Base-by-base conservation (phyloP, 2,113 vertebrate species). In the Poeciliopsis occidentalis region DNA sequence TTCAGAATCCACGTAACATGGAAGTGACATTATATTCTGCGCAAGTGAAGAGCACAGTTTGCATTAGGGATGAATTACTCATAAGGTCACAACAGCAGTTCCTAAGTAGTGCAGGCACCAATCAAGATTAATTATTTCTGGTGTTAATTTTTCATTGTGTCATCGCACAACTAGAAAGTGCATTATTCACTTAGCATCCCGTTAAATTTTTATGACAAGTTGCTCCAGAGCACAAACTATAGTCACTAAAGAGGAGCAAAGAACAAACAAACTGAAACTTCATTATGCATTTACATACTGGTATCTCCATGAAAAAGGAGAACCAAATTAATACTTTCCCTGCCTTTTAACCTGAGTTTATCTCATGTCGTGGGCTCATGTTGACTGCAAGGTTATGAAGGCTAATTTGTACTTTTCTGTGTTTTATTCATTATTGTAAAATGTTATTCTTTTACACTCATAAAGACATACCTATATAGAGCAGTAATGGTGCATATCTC, bases 101-200 rank as follows among this genome's bases (percentile, higher is more conserved):
- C 96, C 79, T 94, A 89, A 94, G 92, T 92, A 94, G 94, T 94
- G 93, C 88, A 61, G 92, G 92, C 91, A 96, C 94, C 95, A 96
- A 96, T 97, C 95, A 95, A 95, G 95, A 95, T 96, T 93, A 94
- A 95, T 94, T 96, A 95, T 93, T 91, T 94, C 93, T 91, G 86
- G 91, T 91, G 91, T 97, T 95, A 96, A 97, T 96, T 95, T 97
- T 97, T 97, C 90, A 97, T 95, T 78, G 89, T 93, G 90, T 89
- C 90, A 92, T 95, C 94, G 91, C 88, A 88, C 89, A 92, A 95
- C 92, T 89, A 95, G 95, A 94, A 96, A 97, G 93, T 96, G 94
- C 96, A 96, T 97, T 97, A 96, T 95, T 94, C 92, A 94, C 95
- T 96, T 95, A 89, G 93, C 92, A 88, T 90, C 85, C 88, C 79